Evolutionary conservation across 2,113 vertebrate species (phyloP).

Genomic region (Vicugna pacos): DNA sequence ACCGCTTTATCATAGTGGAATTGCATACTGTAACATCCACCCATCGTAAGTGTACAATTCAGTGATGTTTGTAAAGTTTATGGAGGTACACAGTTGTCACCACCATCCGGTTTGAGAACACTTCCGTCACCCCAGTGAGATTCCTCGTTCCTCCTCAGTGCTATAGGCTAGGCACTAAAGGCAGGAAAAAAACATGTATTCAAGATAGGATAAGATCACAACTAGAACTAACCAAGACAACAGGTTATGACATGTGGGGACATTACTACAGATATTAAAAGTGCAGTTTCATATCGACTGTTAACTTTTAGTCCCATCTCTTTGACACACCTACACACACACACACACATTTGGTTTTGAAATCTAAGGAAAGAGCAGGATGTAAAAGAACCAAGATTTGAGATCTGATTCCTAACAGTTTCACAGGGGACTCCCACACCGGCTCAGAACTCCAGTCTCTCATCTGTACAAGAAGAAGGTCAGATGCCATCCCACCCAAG

Average conservation of each 20-base stretch:
- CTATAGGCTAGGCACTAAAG: background rate
- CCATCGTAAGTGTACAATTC: background rate
- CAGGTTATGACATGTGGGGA: background rate
- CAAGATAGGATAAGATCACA: background rate
- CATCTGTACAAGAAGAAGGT: background rate
- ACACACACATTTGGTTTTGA: background rate
- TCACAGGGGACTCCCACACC: background rate
- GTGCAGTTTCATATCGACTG: background rate
- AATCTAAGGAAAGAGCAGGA: background rate
- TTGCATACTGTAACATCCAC: background rate
- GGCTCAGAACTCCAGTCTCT: background rate
- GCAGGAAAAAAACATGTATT: background rate
- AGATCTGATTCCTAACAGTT: background rate
- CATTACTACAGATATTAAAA: background rate
- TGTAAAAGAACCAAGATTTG: background rate
- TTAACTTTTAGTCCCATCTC: background rate
- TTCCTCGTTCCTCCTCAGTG: background rate
- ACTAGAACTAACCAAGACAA: conserved; percentile 22
- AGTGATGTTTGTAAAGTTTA: background rate
- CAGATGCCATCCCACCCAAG: background rate
- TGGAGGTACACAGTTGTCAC: background rate
- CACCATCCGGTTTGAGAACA: background rate
- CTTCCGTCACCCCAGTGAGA: background rate
- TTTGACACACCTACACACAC: background rate
- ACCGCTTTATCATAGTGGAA: background rate